A percentile compares a stretch with the other conserved stretches of the same genome.
Conservation (phyloP, 30 jellyfish, hydroid and myxozoan species). For the Nemopilema nomurai region DNA sequence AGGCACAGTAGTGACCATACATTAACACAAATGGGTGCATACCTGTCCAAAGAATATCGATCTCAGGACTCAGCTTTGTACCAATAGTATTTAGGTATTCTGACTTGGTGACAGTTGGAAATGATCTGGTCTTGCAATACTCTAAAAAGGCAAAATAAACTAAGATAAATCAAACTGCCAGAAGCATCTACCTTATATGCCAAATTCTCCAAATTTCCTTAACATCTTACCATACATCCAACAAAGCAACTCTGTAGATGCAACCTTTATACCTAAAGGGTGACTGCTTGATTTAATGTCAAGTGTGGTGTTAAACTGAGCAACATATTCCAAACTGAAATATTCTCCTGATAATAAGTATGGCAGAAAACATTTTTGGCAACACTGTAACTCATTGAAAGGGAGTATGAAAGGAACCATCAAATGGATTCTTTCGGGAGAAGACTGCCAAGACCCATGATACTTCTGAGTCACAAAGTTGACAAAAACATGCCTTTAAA, state of each 20-base stretch:
- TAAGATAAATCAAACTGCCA: background rate
- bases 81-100: slow-evolving; percentile 94
- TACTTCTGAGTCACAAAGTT: slow-evolving; percentile 31
- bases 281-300: slow-evolving; percentile 29
- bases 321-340: slow-evolving; percentile 22
- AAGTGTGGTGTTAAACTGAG: slow-evolving; percentile 44
- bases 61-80: slow-evolving; percentile 52
- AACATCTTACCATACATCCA: slow-evolving; percentile 45
- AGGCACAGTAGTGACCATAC: too few relatives aligned
- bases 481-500: slow-evolving; percentile 11
- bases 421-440: background rate
- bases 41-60: slow-evolving; percentile 98
- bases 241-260: background rate
- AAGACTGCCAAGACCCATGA: background rate
- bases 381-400: slow-evolving; percentile 34
- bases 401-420: background rate
- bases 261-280: background rate
- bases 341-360: background rate
- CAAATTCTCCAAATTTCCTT: slow-evolving; percentile 61
- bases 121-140: slow-evolving; percentile 91
- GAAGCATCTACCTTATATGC: slow-evolving; percentile 10
- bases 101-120: slow-evolving; percentile 80
- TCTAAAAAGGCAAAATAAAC: slow-evolving; percentile 54
- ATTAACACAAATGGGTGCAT: background rate
- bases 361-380: slow-evolving; percentile 25